Percentiles rank a stretch among this genome's conserved stretches.
Conservation (phyloP, 2,797 vertebrate species). For the Lagocephalus sceleratus region DNA sequence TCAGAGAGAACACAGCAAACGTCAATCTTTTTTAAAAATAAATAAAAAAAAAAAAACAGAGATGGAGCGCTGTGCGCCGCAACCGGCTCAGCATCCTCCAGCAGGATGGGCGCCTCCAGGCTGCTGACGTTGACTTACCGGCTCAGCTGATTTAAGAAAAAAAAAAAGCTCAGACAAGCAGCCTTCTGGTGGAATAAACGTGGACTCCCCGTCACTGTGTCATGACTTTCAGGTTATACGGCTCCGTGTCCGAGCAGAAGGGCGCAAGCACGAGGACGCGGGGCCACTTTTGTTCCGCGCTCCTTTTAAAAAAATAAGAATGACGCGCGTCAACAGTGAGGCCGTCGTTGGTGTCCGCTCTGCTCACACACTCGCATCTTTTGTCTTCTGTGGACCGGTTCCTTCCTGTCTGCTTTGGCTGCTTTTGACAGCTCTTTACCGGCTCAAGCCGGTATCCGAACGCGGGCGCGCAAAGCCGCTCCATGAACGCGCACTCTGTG, state of each 20-base stretch:
- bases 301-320: background rate
- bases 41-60: too few relatives aligned
- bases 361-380: background rate
- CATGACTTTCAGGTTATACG: background rate
- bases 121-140: background rate
- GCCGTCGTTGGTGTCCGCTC: background rate
- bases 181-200: background rate
- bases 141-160: background rate
- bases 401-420: conserved; percentile 23
- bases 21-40: too few relatives aligned
- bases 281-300: too few relatives aligned
- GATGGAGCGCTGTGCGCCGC: background rate
- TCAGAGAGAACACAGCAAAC: too few relatives aligned
- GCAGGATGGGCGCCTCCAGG: background rate
- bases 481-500: background rate
- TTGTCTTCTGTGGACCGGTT: background rate
- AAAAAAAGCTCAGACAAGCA: background rate
- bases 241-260: background rate
- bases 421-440: conserved; percentile 53
- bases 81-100: background rate
- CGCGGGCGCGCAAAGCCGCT: conserved; percentile 35
- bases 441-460: conserved; percentile 73
- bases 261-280: background rate
- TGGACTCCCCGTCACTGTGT: background rate
- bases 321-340: background rate